These are phyloP conservation scores for Pollimyrus isidori DNA, from an alignment of 2,113 vertebrate genomes.

Conservation along the genomic window DNA sequence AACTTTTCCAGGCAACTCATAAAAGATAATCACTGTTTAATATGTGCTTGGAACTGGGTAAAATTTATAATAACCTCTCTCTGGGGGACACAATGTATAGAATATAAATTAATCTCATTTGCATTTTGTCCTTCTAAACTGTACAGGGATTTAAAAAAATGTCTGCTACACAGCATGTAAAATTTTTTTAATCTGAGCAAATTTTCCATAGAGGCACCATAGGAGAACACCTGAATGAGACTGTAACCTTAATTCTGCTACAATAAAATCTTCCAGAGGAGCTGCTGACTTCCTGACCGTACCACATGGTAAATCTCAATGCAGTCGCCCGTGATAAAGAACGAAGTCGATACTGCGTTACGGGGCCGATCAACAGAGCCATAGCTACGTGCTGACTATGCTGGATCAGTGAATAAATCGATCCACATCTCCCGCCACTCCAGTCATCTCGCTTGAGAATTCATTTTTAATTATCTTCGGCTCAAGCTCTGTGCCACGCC, in stretches of 20 bases:
- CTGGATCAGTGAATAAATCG: constrained; percentile 6
- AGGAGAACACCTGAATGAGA: not conserved
- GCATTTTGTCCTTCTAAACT: not conserved
- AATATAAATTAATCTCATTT: not conserved
- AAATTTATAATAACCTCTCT: not conserved
- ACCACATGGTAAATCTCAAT: not conserved
- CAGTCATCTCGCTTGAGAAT: not conserved
- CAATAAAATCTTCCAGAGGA: not conserved
- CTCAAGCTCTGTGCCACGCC: not conserved
- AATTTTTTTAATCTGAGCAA: not conserved
- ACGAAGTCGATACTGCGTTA: not conserved
- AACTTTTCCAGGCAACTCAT: not conserved
- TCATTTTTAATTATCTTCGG: not conserved
- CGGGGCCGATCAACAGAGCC: not conserved
- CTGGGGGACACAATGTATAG: not conserved
- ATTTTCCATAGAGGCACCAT: not conserved
- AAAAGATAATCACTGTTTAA: not conserved
- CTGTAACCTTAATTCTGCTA: not conserved
- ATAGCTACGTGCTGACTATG: not conserved
- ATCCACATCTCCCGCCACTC: not conserved
- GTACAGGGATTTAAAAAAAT: not conserved
- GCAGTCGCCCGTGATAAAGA: not conserved
- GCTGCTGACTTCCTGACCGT: not conserved
- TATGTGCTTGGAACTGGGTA: not conserved
- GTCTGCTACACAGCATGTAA: not conserved